Base-by-base conservation (phyloP, 2,797 vertebrate genomes). In the Ataeniobius toweri region DNA sequence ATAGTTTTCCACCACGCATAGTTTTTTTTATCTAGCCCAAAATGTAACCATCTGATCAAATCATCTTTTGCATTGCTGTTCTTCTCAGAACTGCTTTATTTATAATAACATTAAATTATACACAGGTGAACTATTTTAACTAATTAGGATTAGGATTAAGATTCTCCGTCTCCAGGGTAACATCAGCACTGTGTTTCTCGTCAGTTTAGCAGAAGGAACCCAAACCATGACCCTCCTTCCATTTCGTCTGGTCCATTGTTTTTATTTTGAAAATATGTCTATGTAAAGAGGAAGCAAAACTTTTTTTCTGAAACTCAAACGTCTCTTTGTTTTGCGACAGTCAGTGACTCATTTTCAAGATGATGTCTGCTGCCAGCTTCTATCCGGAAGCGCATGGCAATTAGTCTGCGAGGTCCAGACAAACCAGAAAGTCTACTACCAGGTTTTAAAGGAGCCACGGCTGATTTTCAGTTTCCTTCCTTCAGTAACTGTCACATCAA, bases 341-440 rank as follows among this genome's bases (percentile, higher is more conserved):
- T 98, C 91, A 96, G 95, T 99, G 98, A 99, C 96, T 99, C 97
- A 98, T 98, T 98, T 97, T 98, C 97, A 97, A 98, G 97, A 98
- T 96, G 97, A 96, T 98, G 97, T 97, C 97, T 96, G 96, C 97
- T 98, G 98, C 98, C 98, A 98, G 97, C 97, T 97, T 97, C 96
- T 96, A 97, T 97, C 97, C 97, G 98, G 98, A 99, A 99, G 97
- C 96, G 96, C 96, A 97, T 96, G 97, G 97, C 97, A 98, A 98
- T 99, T 98, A 98, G 96, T 98, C 97, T 97, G 96, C 96, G 93
- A 95, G 95, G 96, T 98, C 97, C 97, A 99, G 97, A 99, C 97
- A 95, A 97, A 97, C 97, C 96, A 97, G 97, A 97, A 97, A 96
- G 93, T 96, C 95, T 95, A 90, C 93, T 89, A 81, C 80, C 79